Conservation (phyloP, 1,140 invertebrate genomes). For the Leptinotarsa undecemlineata region DNA sequence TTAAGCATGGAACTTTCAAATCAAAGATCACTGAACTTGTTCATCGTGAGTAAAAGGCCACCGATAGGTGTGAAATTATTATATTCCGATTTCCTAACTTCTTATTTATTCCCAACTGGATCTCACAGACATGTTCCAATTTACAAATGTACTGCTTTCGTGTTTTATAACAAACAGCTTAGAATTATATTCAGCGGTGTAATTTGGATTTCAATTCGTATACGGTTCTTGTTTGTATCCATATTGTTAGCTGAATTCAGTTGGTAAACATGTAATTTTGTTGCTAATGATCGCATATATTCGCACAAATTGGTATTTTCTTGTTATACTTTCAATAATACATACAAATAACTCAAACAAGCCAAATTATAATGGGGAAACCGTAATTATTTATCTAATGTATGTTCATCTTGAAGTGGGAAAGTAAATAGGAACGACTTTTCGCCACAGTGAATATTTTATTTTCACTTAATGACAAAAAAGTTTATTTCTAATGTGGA, state of each 20-base stretch:
- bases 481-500: neutral
- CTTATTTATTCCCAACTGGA: too few relatives aligned
- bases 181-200: constrained; percentile 10
- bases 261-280: constrained; percentile 20
- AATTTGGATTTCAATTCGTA: constrained; percentile 15
- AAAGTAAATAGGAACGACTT: neutral
- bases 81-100: too few relatives aligned
- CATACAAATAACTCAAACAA: neutral
- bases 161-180: constrained; percentile 4
- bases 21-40: too few relatives aligned
- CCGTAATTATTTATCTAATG: constrained; percentile 6
- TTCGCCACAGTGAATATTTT: neutral
- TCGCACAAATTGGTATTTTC: constrained; percentile 20
- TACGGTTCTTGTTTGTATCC: neutral
- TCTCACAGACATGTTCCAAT: neutral
- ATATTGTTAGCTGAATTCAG: neutral
- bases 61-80: too few relatives aligned
- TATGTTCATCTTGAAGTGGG: constrained; percentile 10
- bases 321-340: constrained; percentile 22
- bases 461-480: neutral
- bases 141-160: neutral
- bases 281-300: constrained; percentile 12
- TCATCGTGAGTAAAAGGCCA: too few relatives aligned
- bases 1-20: too few relatives aligned
- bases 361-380: constrained; percentile 1